phyloP scores from a whole-genome alignment of 1,140 invertebrate genomes.

The Drosophila insularis region DNA sequence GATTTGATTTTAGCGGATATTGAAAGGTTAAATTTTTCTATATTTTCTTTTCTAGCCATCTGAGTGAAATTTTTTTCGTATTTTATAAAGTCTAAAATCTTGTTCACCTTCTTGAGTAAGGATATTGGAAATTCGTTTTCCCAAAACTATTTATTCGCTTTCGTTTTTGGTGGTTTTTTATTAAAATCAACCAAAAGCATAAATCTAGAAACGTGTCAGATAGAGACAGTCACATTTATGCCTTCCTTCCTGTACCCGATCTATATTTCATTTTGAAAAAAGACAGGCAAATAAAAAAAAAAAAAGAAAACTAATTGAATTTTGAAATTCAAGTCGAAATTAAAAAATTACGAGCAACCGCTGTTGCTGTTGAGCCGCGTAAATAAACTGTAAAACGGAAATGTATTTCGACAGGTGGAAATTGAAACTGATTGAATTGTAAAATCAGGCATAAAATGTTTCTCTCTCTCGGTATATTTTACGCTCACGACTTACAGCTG shows the following conservation, averaged over 20 bases:
- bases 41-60: too few species aligned
- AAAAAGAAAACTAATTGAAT: conserved; percentile 64
- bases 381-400: conserved; percentile 74
- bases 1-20: too few species aligned
- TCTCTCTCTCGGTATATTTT: conserved; percentile 34
- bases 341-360: conserved; percentile 70
- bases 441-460: conserved; percentile 73
- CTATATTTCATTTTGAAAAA: not conserved
- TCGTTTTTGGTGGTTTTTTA: conserved; percentile 56
- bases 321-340: conserved; percentile 74
- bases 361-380: conserved; percentile 7
- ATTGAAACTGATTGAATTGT: conserved; percentile 80
- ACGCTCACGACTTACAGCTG: conserved; percentile 47
- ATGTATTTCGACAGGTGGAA: conserved; percentile 78
- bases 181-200: conserved; percentile 77
- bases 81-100: too few species aligned
- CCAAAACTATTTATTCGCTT: not conserved
- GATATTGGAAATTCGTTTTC: conserved; percentile 8
- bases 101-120: not conserved
- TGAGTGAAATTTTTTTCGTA: too few species aligned
- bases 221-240: conserved; percentile 46
- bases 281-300: not conserved
- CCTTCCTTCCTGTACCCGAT: conserved; percentile 27
- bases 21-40: too few species aligned
- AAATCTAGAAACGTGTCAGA: conserved; percentile 68